phyloP scores from a whole-genome alignment of 2,888 invertebrate genomes.

The Pogonocherus hispidulus region DNA sequence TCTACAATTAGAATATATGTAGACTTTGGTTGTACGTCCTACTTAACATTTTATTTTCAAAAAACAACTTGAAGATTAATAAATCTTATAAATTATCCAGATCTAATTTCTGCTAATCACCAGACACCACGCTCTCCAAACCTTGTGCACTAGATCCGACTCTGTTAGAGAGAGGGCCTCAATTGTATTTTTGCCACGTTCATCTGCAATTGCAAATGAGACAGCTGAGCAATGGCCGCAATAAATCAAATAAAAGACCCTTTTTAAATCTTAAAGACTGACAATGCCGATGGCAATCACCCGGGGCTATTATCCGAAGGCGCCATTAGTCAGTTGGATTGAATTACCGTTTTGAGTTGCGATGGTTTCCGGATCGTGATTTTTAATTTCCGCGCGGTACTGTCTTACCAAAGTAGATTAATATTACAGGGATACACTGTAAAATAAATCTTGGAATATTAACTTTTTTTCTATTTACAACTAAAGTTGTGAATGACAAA shows the following conservation, averaged over 20 bases:
- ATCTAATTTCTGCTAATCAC: too few species aligned
- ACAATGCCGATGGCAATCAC: constrained; percentile 45
- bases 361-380: constrained; percentile 62
- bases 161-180: background rate
- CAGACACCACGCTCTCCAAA: too few species aligned
- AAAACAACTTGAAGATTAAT: too few species aligned
- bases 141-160: too few species aligned
- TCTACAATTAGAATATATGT: too few species aligned
- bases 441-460: background rate
- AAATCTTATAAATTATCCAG: too few species aligned
- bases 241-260: constrained; percentile 64
- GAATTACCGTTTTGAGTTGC: constrained; percentile 45
- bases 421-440: constrained; percentile 22
- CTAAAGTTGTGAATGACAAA: too few species aligned
- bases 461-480: background rate
- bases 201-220: constrained; percentile 59
- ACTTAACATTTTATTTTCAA: too few species aligned
- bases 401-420: constrained; percentile 32
- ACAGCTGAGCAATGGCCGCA: constrained; percentile 60
- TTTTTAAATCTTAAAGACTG: constrained; percentile 44
- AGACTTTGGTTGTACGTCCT: too few species aligned
- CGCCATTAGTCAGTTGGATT: constrained; percentile 48
- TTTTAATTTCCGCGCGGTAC: constrained; percentile 60
- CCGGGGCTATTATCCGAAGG: constrained; percentile 34
- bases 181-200: constrained; percentile 33